Base-by-base conservation (phyloP, 2,888 invertebrate genomes). In the Linnaemya tessellans region DNA sequence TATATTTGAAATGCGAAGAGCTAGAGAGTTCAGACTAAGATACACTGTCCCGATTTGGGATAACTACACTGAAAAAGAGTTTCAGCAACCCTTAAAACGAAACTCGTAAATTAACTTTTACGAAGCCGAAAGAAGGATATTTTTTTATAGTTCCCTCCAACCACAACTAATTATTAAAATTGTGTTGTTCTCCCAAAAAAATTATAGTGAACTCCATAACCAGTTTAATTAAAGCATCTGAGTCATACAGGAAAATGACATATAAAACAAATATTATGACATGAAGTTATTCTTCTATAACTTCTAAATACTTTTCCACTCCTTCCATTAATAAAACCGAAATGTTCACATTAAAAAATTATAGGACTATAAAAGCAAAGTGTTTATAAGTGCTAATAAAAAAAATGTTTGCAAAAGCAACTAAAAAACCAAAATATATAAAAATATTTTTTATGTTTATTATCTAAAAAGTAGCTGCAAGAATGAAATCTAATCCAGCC, bases 371-470 rank as follows among this genome's bases (percentile, higher is more conserved):
- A 25, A 41, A 43, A 22, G 8, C 5, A 43, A 60, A 43, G 30
- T 73, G 35, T 38, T 38, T n/a, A 38, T 18, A 56, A 25, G 7
- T 11, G 54, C 11, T 25, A 41, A 41, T 56, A 46, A 81, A 68
- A 68, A 13, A 68, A 68, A 13, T 43, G 62, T 30, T 81, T 56
- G 46, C 18, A 46, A 70, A 62, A 43, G 13, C 60, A 67, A 38
- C 15, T 18, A 60, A 73, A 41, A 11, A 25, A 22, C 0, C 41
- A 38, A 58, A 65, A 62, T 73, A 2, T 65, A 56, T 25, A n/a
- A n/a, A 58, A 58, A 81, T 70, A 68, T 64, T 18, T 18, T 74
- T 81, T 64, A 70, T 62, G 68, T 46, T 54, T 70, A 56, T 75
- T 74, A 62, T 30, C 67, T 49, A 18, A 68, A 41, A 74, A 25